Conservation (phyloP, 2,113 vertebrate genomes). For the Heterocephalus glaber region DNA sequence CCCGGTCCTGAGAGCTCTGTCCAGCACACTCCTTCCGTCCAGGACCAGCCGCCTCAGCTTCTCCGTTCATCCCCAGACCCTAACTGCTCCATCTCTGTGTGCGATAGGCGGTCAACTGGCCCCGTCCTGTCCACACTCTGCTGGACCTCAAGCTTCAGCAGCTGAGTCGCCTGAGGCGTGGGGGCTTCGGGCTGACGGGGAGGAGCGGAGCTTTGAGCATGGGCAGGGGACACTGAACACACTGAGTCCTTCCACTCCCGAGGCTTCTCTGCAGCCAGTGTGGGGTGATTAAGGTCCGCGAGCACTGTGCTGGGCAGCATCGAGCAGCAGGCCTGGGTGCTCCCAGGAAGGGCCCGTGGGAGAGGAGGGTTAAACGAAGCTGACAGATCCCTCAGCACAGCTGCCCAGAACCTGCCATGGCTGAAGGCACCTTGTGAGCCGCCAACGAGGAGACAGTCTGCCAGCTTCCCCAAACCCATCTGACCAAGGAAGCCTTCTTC, state of each 20-base stretch:
- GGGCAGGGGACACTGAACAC: neutral
- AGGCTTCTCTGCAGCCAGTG: too few species aligned
- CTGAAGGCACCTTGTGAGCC: neutral
- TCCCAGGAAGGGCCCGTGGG: fast-evolving
- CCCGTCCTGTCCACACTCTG: neutral
- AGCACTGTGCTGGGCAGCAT: fast-evolving
- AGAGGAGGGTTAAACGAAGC: neutral
- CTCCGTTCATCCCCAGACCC: neutral
- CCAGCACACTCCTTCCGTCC: neutral
- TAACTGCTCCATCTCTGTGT: neutral
- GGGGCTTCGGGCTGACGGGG: neutral
- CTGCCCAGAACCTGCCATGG: neutral
- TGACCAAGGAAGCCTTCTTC: neutral
- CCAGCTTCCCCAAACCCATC: neutral
- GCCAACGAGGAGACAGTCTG: neutral
- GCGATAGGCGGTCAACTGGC: neutral
- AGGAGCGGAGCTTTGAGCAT: too few species aligned
- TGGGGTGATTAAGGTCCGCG: fast-evolving
- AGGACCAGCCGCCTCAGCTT: neutral
- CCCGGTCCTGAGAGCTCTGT: neutral
- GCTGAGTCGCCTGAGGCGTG: too few species aligned
- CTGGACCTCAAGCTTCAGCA: neutral
- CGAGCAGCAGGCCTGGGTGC: fast-evolving
- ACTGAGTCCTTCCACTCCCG: neutral
- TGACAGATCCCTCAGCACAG: fast-evolving